Evolutionary conservation across 2,113 vertebrate species (phyloP).

Genomic region (Lampris incognitus): DNA sequence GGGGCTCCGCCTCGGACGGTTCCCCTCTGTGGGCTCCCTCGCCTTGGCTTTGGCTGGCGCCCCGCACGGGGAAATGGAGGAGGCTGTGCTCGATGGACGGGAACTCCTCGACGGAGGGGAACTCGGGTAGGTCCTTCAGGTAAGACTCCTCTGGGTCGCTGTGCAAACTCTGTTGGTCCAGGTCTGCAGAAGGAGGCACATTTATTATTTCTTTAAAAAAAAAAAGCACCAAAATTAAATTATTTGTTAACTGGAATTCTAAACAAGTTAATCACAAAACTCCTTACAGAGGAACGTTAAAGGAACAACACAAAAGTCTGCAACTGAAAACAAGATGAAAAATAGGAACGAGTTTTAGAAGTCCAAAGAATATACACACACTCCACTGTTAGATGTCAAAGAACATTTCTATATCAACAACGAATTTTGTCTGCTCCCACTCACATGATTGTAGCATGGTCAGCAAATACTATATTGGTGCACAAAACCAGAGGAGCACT

Average conservation of each 20-base stretch:
- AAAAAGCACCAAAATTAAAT: no score
- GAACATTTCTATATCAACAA: no score
- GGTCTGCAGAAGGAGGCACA: slow-evolving; percentile 80
- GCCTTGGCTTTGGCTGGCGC: slow-evolving; percentile 9
- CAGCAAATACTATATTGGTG: no score
- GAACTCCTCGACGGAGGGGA: slow-evolving; percentile 86
- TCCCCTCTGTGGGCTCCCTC: slow-evolving; percentile 12
- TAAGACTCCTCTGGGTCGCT: slow-evolving; percentile 92
- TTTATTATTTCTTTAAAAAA: neutral
- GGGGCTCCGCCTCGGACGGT: slow-evolving; percentile 40
- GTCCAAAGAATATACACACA: no score
- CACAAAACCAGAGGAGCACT: no score
- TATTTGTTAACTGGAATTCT: neutral
- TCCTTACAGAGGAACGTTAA: no score
- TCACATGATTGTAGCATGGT: no score
- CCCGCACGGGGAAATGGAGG: slow-evolving; percentile 71
- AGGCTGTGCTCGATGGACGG: slow-evolving; percentile 83
- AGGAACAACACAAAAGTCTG: no score
- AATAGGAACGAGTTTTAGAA: no score
- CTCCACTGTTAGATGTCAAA: no score
- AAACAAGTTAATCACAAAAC: no score
- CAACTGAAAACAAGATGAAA: neutral
- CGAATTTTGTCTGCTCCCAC: no score
- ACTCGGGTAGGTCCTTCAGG: slow-evolving; percentile 88
- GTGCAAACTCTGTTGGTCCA: slow-evolving; percentile 93